These are phyloP conservation scores for Amblyraja radiata DNA, from an alignment of 2,797 vertebrate genomes.

Conservation along the genomic window DNA sequence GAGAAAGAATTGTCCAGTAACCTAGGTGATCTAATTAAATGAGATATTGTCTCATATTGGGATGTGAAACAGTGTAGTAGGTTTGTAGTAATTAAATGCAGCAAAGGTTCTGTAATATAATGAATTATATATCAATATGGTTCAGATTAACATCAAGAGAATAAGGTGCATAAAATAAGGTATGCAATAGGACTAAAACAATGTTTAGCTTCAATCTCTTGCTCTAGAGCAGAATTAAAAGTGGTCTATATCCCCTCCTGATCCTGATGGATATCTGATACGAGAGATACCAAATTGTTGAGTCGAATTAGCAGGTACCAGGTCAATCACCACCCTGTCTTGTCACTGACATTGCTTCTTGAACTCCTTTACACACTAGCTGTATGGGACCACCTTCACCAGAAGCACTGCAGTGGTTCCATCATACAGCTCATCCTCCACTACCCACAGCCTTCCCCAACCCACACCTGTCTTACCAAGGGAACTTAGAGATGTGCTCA, in stretches of 20 bases:
- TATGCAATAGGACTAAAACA: background rate
- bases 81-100: background rate
- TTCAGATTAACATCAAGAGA: background rate
- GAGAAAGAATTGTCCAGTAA: background rate
- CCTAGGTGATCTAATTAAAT: slow-evolving; percentile 26
- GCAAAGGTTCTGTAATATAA: background rate
- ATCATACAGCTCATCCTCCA: too few species aligned
- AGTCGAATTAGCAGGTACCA: background rate
- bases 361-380: too few species aligned
- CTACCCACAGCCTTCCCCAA: too few species aligned
- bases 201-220: too few species aligned
- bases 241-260: background rate
- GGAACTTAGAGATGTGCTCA: too few species aligned
- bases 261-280: background rate
- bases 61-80: background rate
- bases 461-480: too few species aligned
- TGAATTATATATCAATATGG: background rate
- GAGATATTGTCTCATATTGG: background rate
- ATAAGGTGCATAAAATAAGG: background rate
- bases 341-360: too few species aligned
- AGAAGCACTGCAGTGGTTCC: too few species aligned
- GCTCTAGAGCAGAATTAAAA: background rate
- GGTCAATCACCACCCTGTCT: too few species aligned
- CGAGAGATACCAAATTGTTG: background rate
- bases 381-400: too few species aligned